Conservation (phyloP, 2,113 vertebrate genomes). For the Dicentrarchus labrax region DNA sequence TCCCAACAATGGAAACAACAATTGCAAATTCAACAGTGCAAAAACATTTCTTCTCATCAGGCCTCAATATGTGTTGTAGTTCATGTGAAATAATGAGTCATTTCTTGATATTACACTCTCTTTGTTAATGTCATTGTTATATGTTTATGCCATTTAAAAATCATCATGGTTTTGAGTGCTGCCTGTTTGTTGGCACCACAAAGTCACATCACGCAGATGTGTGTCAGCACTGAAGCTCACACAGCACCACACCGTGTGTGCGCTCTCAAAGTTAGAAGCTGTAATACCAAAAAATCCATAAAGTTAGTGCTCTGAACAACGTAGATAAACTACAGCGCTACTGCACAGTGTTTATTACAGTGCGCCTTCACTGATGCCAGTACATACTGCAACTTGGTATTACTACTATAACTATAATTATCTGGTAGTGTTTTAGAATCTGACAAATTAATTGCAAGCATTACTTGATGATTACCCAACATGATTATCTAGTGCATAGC, state of each 20-base stretch:
- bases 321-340: neutral
- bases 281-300: no score
- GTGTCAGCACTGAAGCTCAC: neutral
- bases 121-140: neutral
- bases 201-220: neutral
- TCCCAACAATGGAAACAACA: no score
- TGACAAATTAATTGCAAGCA: neutral
- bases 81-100: no score
- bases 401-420: neutral
- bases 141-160: neutral
- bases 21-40: no score
- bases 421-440: neutral
- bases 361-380: neutral
- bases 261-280: neutral
- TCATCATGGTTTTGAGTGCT: neutral
- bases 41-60: no score
- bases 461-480: neutral
- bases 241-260: neutral
- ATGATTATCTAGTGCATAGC: neutral
- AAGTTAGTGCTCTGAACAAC: no score
- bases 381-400: neutral
- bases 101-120: neutral
- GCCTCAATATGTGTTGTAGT: no score
- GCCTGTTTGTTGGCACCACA: neutral
- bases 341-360: neutral